A percentile compares a stretch with the other conserved stretches of the same genome.
These are phyloP conservation scores for Terebella lapidaria DNA, from an alignment of 2,888 invertebrate genomes.

Conservation along the genomic window DNA sequence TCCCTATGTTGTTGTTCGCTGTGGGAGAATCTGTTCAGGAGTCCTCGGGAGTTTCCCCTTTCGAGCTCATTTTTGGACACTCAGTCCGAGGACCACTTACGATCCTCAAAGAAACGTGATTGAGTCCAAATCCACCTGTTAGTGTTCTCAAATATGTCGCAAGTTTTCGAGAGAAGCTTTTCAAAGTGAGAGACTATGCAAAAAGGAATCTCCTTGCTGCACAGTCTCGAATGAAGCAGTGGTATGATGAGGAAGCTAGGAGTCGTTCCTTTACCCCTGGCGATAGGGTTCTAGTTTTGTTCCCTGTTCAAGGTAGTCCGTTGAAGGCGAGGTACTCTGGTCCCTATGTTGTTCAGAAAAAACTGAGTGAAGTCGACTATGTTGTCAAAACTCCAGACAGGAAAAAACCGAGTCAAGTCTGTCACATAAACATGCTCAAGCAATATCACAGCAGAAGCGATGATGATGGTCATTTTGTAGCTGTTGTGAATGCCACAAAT, in stretches of 20 bases:
- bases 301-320: slow-evolving; percentile 13
- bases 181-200: slow-evolving; percentile 15
- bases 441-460: no score
- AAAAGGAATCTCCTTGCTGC: slow-evolving; percentile 13
- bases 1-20: slow-evolving; percentile 15
- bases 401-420: no score
- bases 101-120: slow-evolving; percentile 10
- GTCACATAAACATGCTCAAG: no score
- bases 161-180: slow-evolving; percentile 10
- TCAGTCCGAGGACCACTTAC: slow-evolving; percentile 17
- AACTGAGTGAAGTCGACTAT: neutral
- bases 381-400: no score
- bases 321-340: neutral
- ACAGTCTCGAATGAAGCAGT: slow-evolving; percentile 22
- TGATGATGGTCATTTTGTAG: no score
- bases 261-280: slow-evolving; percentile 22
- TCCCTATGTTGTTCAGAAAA: neutral
- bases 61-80: slow-evolving; percentile 26
- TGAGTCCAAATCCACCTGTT: slow-evolving; percentile 4
- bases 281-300: slow-evolving; percentile 23
- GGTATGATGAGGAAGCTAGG: slow-evolving; percentile 18
- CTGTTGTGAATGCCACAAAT: no score
- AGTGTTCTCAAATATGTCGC: slow-evolving; percentile 10
- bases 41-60: slow-evolving; percentile 25
- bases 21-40: slow-evolving; percentile 19